Base-by-base conservation (phyloP, 2,113 vertebrate species). In the Campylorhamphus procurvoides region DNA sequence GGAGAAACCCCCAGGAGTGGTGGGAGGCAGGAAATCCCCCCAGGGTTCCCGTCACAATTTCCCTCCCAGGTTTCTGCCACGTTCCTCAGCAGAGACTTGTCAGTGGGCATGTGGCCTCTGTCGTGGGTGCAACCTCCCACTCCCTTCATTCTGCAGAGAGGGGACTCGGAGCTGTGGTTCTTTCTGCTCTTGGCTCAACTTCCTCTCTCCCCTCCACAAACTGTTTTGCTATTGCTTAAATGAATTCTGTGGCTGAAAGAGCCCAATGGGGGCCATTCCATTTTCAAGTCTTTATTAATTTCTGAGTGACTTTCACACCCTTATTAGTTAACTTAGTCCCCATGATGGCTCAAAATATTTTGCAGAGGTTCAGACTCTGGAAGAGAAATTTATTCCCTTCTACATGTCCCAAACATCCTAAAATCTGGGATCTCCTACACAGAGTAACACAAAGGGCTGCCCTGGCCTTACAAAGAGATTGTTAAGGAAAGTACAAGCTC, bases 11-110 rank as follows among this genome's bases (percentile, higher is more conserved):
- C 25, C 7, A 71, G 27, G 77, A 39, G 68, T 64, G 87, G 85
- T 64, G 93, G 93, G 80, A 90, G 94, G 94, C 60, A 96, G 95
- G 92, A 90, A 96, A 93, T 96, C 93, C 95, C 95, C 96, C 69
- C 49, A 39, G 75, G 89, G 79, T 55, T 97, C 90, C 95, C 92
- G 18, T 92, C 82, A 63, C 52, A 4, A 76, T 89, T 94, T 92
- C 89, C 93, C 84, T 84, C 2, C 2, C 71, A 94, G 94, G 93
- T 85, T 83, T 35, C 72, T 86, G 77, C 59, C 85, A 82, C 33
- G 66, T 47, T 93, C 93, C 90, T 91, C 87, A 89, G 88, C 83
- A 29, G 72, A 75, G 82, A 60, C 75, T 28, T 22, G 58, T 24
- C 86, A 50, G 62, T 91, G 86, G 35, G 66, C 94, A 28, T 86